Evolutionary conservation across 2,888 invertebrate species (phyloP), one percentile per base, ranked within the genome.

Genomic region (Pediacus dermestoides): DNA sequence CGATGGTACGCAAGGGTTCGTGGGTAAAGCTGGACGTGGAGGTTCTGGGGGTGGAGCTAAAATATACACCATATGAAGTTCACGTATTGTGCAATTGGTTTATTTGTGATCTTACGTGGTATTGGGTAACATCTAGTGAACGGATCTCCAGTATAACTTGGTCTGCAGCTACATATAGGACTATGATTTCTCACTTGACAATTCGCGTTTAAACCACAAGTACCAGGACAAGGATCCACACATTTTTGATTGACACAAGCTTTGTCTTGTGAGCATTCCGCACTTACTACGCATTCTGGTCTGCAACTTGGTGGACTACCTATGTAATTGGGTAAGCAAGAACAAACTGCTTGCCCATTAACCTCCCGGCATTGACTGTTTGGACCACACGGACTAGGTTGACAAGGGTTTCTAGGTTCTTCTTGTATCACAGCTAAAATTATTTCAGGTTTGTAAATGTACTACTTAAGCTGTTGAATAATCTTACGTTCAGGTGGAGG

Each of bases 101-200:
- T n/a, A n/a, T n/a, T n/a, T 28, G 3, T 28, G 14, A 26, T 31
- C 62, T 64, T 63, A 64, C 64, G 60, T 57, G 73, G 72, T 48
- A 68, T 64, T 2, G 63, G 64, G 42, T 66, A 71, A 50, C 75
- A 76, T 53, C 72, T 70, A 11, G 72, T 75, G 56, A 85, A 85
- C 3, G 86, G 85, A 73, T 86, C 82, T 28, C 88, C 88, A 28
- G 81, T 81, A 52, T 74, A 77, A 32, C 80, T 80, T 33, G 68
- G 52, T 42, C 74, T 75, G 54, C 81, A 81, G 42, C 71, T 73
- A 51, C 82, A 82, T 42, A 82, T 82, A 3, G 87, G 85, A 54
- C 82, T 81, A 58, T 88, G 88, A 60, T 85, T 84, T 32, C 83
- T 75, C 3, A 85, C 84, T 66, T 81, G 77, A 58, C 88, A 88